Conservation (phyloP, 2,888 invertebrate genomes). For the Ceratothoa steindachneri region DNA sequence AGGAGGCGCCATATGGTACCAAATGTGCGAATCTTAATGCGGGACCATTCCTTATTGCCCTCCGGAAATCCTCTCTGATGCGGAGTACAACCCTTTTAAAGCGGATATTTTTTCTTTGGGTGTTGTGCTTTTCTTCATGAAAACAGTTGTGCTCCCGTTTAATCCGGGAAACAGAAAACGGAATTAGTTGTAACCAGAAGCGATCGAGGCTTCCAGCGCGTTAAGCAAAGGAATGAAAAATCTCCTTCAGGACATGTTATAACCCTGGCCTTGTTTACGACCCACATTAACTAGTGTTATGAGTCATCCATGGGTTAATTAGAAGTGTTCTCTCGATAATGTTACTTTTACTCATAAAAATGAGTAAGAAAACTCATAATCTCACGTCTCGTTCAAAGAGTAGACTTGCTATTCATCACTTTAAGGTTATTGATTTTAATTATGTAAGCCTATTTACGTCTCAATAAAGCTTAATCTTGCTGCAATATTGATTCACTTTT, state of each 20-base stretch:
- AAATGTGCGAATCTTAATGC: slow-evolving; percentile 3
- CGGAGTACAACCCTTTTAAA: not conserved
- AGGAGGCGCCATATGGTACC: not conserved
- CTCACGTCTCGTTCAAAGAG: not conserved
- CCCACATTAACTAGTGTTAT: not conserved
- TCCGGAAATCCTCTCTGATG: not conserved
- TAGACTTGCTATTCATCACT: too few species aligned
- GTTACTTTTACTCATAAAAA: not conserved
- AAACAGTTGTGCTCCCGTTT: not conserved
- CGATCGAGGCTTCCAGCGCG: not conserved
- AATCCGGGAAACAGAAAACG: not conserved
- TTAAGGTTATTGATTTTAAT: too few species aligned
- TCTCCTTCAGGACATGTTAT: not conserved
- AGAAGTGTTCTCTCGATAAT: not conserved
- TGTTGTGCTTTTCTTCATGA: slow-evolving; percentile 3
- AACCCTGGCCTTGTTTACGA: not conserved
- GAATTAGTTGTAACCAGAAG: not conserved
- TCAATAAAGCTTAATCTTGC: too few species aligned
- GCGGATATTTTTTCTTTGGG: not conserved
- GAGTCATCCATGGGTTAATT: not conserved
- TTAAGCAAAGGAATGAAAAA: not conserved
- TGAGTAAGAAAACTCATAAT: not conserved
- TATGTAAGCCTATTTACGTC: too few species aligned
- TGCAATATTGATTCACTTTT: too few species aligned
- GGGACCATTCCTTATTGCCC: slow-evolving; percentile 3